Evolutionary conservation across 2,113 vertebrate species (phyloP), one percentile per base, ranked within the genome.

Genomic region (Ictidomys tridecemlineatus): DNA sequence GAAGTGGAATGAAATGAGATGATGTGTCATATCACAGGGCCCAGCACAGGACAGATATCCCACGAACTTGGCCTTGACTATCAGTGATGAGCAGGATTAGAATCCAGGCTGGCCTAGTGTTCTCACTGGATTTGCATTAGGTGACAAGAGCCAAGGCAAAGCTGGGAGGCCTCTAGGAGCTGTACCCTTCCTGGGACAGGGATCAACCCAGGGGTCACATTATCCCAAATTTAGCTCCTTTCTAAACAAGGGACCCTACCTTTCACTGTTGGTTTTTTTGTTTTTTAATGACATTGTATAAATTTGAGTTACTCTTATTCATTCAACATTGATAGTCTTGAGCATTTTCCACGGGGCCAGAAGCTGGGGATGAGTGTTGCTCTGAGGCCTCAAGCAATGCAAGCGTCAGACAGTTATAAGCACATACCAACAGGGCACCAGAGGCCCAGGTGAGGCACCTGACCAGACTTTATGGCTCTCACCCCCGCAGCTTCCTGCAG

Each of bases 391-490:
- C n/a, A 18, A 48, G 63, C 0, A 0, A 39, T 69, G 13, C 51
- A 56, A 53, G 28, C 20, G 45, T 20, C 5, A 24, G 83, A 32
- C 20, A 51, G 70, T 42, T 45, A 1, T 32, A 17, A 0, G 11
- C 18, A 0, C 7, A 17, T 37, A 1, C 28, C 20, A 5, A 56
- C 2, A 6, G 17, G 10, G 14, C 10, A 16, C 6, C n/a, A 63
- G 56, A 20, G 45, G 26, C 22, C 22, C 67, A 67, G 79, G 45
- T 0, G 34, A 45, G 51, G 51, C 11, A 16, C 28, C 9, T 42
- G 28, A 11, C 16, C 56, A 12, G 37, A 9, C 45, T 61, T 34
- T 7, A 28, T 28, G 20, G 24, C 42, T 16, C 32, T 13, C 9
- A 8, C 26, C 77, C 8, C 13, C 6, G 5, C 42, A 22, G 45